phyloP scores from a whole-genome alignment of 2,888 invertebrate species.

The Phania funesta region DNA sequence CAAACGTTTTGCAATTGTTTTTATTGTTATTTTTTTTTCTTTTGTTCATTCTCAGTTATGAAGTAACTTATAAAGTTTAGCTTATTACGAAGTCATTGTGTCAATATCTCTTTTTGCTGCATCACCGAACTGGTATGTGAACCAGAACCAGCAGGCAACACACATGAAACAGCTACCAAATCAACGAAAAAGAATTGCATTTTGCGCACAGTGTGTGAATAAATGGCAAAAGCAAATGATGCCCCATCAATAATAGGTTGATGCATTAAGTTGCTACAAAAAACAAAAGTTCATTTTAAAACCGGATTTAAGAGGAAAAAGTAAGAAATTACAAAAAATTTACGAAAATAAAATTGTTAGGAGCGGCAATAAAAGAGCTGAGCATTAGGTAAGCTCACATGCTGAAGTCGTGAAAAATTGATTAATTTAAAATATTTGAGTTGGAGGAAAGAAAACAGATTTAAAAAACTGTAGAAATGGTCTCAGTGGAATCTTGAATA shows the following conservation, averaged over 20 bases:
- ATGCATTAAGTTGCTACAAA: neutral
- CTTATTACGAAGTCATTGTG: slow-evolving; percentile 60
- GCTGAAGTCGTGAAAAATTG: neutral
- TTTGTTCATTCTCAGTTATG: slow-evolving; percentile 16
- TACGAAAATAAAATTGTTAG: neutral
- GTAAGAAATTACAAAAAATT: neutral
- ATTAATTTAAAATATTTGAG: neutral
- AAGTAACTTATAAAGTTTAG: slow-evolving; percentile 48
- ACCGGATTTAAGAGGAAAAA: slow-evolving; percentile 35
- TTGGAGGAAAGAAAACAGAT: neutral
- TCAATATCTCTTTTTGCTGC: slow-evolving; percentile 54
- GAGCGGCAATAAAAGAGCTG: neutral
- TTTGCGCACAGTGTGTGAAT: slow-evolving; percentile 12
- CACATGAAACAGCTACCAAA: slow-evolving; percentile 6
- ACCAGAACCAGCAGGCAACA: slow-evolving; percentile 14
- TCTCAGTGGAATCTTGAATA: neutral
- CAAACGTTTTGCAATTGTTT: slow-evolving; percentile 48
- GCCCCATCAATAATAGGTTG: slow-evolving; percentile 4
- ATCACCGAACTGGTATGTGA: slow-evolving; percentile 54
- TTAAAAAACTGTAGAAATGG: neutral
- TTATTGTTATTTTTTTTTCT: slow-evolving; percentile 30
- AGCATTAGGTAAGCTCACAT: neutral
- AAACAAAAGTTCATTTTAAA: neutral
- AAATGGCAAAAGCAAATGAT: slow-evolving; percentile 2
- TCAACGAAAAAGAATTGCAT: neutral